phyloP scores from a whole-genome alignment of 2,113 vertebrate species.

The Galbula dea region DNA sequence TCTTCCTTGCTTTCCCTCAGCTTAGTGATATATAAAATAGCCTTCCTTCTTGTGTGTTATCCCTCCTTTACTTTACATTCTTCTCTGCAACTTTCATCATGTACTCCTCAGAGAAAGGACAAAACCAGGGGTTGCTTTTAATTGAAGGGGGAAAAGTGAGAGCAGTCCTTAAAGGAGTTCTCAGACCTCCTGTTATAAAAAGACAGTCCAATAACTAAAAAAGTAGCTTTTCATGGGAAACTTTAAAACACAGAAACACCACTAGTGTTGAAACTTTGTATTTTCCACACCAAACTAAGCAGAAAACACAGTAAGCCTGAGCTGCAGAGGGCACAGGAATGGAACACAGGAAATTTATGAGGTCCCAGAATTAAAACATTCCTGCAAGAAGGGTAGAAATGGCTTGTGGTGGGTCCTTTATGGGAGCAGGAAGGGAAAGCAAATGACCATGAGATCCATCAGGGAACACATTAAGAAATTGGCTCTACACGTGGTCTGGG shows the following conservation, averaged over 20 bases:
- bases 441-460: neutral
- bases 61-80: neutral
- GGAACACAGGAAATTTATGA: conserved; percentile 13
- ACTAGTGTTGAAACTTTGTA: neutral
- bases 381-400: conserved; percentile 1
- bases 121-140: neutral
- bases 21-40: neutral
- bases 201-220: neutral
- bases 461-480: neutral
- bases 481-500: neutral
- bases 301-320: neutral
- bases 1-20: neutral
- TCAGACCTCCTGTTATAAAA: neutral
- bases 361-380: conserved; percentile 40
- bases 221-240: neutral
- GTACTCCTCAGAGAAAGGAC: neutral
- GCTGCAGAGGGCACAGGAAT: neutral
- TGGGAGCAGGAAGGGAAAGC: neutral
- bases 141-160: neutral
- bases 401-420: conserved; percentile 8
- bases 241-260: neutral
- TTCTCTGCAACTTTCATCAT: neutral
- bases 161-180: neutral
- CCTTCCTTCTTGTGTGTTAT: neutral
- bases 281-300: neutral